Percentiles rank a stretch among this genome's conserved stretches.
Conservation (phyloP, 2,888 invertebrate genomes). For the Emmelina monodactyla region DNA sequence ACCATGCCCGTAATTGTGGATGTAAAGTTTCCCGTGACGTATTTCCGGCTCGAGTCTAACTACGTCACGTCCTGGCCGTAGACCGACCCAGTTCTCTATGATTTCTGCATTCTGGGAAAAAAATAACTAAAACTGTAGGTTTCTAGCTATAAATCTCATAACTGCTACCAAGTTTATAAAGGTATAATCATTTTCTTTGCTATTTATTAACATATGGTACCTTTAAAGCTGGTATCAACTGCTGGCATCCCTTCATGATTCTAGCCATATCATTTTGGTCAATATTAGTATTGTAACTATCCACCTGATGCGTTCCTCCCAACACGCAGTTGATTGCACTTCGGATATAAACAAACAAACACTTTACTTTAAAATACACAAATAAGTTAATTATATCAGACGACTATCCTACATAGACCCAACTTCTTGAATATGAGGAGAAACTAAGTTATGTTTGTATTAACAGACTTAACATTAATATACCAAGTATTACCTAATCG, state of each 20-base stretch:
- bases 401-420: too few relatives aligned
- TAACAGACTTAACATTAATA: too few relatives aligned
- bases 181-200: background rate
- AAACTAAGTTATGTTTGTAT: too few relatives aligned
- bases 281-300: conserved; percentile 64
- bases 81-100: conserved; percentile 72
- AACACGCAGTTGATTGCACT: conserved; percentile 71
- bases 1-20: conserved; percentile 88
- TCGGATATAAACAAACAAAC: too few relatives aligned
- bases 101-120: conserved; percentile 51
- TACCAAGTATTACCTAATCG: too few relatives aligned
- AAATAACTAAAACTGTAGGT: conserved; percentile 3
- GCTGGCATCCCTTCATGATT: conserved; percentile 70
- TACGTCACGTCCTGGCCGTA: conserved; percentile 72
- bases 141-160: background rate
- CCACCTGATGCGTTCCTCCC: conserved; percentile 79
- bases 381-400: too few relatives aligned
- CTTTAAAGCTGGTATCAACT: conserved; percentile 68
- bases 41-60: conserved; percentile 72
- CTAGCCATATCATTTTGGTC: conserved; percentile 63
- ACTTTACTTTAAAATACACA: too few relatives aligned
- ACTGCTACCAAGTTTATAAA: background rate
- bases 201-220: conserved; percentile 37
- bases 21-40: conserved; percentile 55
- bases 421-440: too few relatives aligned